Base-by-base conservation (phyloP, 2,113 vertebrate genomes). In the Antidorcas marsupialis region DNA sequence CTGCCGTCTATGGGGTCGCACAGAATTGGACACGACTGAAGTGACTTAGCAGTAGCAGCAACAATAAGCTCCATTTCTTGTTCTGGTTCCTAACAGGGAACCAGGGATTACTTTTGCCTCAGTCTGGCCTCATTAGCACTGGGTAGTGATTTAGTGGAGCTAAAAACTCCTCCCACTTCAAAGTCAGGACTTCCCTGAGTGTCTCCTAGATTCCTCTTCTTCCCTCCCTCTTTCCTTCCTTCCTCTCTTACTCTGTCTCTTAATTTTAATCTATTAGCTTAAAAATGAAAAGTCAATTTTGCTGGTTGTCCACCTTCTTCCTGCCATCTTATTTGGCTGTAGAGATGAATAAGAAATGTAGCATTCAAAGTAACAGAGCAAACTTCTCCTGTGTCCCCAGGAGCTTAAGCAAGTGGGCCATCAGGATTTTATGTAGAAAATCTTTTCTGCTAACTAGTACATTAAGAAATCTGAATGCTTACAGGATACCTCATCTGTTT, bases 351-450 rank as follows among this genome's bases (percentile, higher is more conserved):
- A 95, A 78, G 27, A 92, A 89, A 85, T 87, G 33, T 30, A 16
- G 7, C 4, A 71, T 59, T 88, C 33, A 91, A 67, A 94, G 16
- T 78, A 82, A 64, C 16, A 67, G 39, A 15, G 74, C 84, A 83
- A 91, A 93, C 7, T 39, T 87, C 27, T 85, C 16, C 17, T 92
- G 6, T 89, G 33, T 64, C 23, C 3, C 33, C 36, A 92, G 36
- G 52, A 83, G 8, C 53, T 64, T 92, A 81, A 92, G 43, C n/a
- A 76, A 88, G 9, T 81, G 14, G 5, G 7, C 1, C 36, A 17
- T 64, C 27, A 93, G 84, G 19, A 74, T 81, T 90, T 97, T 91
- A 86, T 45, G n/a, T 71, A 91, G 36, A 90, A 93, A 95, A 78
- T 74, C 1, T 96, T 91, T 79, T 95, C 67, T 52, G 67, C 36